phyloP scores from a whole-genome alignment of 2,888 invertebrate species.

The Syrista parreyssii region DNA sequence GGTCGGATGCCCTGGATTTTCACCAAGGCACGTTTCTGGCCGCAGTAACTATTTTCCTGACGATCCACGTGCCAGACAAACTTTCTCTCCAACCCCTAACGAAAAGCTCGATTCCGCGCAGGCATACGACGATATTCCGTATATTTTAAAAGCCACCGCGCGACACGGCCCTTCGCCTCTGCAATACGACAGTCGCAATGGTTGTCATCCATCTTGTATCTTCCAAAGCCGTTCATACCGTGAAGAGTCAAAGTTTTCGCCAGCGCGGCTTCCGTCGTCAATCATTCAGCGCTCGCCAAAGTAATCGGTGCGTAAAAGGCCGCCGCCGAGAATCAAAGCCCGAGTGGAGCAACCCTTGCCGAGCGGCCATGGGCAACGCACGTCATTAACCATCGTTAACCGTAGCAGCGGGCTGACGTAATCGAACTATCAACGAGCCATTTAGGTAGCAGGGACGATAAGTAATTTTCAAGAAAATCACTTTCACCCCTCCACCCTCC shows the following conservation, averaged over 20 bases:
- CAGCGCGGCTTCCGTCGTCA: no score
- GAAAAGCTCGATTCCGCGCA: no score
- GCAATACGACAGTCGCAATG: no score
- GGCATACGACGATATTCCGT: not conserved
- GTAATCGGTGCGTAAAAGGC: not conserved
- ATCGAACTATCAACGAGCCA: not conserved
- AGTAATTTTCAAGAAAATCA: not conserved
- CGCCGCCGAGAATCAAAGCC: not conserved
- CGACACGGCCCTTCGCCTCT: no score
- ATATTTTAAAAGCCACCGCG: no score
- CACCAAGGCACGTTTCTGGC: no score
- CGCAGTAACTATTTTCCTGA: no score
- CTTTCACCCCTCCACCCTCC: not conserved
- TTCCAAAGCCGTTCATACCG: not conserved
- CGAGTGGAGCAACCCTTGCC: not conserved
- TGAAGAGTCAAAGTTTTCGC: not conserved
- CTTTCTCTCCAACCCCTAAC: no score
- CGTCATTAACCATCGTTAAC: not conserved
- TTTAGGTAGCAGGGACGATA: not conserved
- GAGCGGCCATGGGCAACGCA: not conserved
- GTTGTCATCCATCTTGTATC: not conserved
- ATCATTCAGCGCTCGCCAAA: not conserved
- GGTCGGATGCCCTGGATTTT: no score
- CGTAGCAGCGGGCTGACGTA: not conserved
- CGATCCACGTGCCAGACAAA: no score